A percentile compares a stretch with the other conserved stretches of the same genome.
phyloP scores from a whole-genome alignment of 1,140 invertebrate genomes.

The Drosophila arizonae region DNA sequence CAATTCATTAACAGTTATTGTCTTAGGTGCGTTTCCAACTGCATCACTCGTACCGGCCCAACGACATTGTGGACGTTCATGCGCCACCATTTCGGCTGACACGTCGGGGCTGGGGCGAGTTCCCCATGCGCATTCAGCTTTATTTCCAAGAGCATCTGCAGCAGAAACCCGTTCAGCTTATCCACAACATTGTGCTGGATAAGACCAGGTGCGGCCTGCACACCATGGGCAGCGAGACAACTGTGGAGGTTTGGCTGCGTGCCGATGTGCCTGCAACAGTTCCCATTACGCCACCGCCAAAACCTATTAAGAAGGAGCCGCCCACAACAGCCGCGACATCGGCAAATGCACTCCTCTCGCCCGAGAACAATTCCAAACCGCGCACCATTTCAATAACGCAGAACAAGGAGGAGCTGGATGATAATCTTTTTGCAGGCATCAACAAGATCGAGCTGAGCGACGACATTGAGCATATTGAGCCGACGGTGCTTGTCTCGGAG shows the following conservation, averaged over 20 bases:
- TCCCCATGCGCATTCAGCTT: conserved; percentile 91
- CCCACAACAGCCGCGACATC: background rate
- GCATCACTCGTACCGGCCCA: conserved; percentile 94
- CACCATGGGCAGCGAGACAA: conserved; percentile 91
- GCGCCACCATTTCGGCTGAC: conserved; percentile 91
- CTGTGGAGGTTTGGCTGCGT: conserved; percentile 88
- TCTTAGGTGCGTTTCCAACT: conserved; percentile 88
- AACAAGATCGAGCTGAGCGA: conserved; percentile 64
- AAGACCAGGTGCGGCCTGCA: conserved; percentile 93
- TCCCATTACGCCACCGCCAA: conserved; percentile 3
- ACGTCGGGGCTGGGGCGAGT: conserved; percentile 95
- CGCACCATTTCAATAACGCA: conserved; percentile 67
- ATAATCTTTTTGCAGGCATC: conserved; percentile 70
- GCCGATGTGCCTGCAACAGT: conserved; percentile 61
- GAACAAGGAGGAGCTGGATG: conserved; percentile 75
- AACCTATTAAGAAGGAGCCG: background rate
- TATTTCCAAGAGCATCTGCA: conserved; percentile 88
- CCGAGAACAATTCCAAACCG: conserved; percentile 31
- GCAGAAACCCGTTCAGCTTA: conserved; percentile 91
- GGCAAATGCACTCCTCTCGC: background rate
- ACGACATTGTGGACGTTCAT: conserved; percentile 92
- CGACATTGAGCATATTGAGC: conserved; percentile 72
- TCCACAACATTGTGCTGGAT: conserved; percentile 93
- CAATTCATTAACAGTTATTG: background rate
- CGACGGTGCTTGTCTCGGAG: conserved; percentile 68